Base-by-base conservation (phyloP, 2,113 vertebrate species). In the Isurus oxyrinchus region DNA sequence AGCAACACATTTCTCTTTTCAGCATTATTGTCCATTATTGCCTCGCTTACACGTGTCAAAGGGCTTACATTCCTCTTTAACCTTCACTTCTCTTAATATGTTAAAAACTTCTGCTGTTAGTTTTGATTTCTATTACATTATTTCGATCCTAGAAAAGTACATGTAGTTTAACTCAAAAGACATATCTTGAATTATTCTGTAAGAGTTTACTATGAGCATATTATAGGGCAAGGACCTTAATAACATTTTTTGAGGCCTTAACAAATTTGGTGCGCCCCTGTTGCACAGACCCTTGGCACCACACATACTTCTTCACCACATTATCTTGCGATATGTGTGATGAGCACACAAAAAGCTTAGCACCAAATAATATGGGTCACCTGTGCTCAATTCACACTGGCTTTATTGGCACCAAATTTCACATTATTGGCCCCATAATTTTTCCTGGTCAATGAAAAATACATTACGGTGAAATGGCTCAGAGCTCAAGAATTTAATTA, bases 401-500 rank as follows among this genome's bases (percentile, higher is more conserved):
- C 5, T 16, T 61, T 63, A 93, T 57, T 63, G 57, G 59, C 59
- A 94, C 59, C 90, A 94, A 61, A 35, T 16, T 63, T 93, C n/a
- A 63, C 57, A 93, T 93, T 61, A 63, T 63, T 94, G 35, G 90
- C 59, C n/a, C 81, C 90, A 94, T 94, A 94, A 90, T 59, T 44
- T 94, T 66, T 95, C 13, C 23, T 72, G 5, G 66, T 95, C 94
- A 72, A 76, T 95, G 69, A 72, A 69, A 76, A 13, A 27, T 76
- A 55, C 63, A 95, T 76, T 49, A 69, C 55, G 94, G 94, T 95
- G 66, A 95, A 95, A 27, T 72, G 49, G 25, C 66, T 76, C 94
- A 35, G 67, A 95, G 69, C 49, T 7, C 94, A 69, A 53, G 5
- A 95, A 55, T 55, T 95, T 95, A 95, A 95, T 95, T 95, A 95